These are phyloP conservation scores for Notamacropus eugenii DNA, from an alignment of 2,797 vertebrate genomes.

Conservation along the genomic window DNA sequence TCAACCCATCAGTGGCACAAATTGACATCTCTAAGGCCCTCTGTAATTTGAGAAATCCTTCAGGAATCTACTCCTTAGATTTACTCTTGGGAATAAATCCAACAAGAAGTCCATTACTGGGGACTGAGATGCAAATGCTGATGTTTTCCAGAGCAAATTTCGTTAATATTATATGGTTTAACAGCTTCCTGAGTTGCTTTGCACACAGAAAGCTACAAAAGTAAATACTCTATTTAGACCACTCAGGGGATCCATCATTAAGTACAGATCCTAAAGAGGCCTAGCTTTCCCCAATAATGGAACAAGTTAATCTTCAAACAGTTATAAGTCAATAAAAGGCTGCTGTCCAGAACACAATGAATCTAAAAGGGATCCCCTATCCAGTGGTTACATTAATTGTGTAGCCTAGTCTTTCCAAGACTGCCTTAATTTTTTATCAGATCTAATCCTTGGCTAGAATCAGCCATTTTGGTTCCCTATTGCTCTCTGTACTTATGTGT, in stretches of 20 bases:
- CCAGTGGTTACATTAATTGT: slow-evolving; percentile 98
- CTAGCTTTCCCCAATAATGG: slow-evolving; percentile 99
- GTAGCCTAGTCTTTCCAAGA: slow-evolving; percentile 95
- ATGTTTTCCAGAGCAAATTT: slow-evolving; percentile 98
- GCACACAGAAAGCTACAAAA: slow-evolving; percentile 99
- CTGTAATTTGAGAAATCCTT: slow-evolving; percentile 97
- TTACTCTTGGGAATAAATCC: slow-evolving; percentile 99
- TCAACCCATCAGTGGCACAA: slow-evolving; percentile 97
- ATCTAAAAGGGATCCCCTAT: slow-evolving; percentile 95
- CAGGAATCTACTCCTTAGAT: slow-evolving; percentile 98
- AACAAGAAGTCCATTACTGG: slow-evolving; percentile 98
- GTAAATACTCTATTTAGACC: slow-evolving; percentile 99
- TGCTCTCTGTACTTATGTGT: slow-evolving; percentile 98
- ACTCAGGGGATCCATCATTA: slow-evolving; percentile 99
- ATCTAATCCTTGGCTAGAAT: slow-evolving; percentile 96
- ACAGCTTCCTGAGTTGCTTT: slow-evolving; percentile 98
- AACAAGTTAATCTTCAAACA: slow-evolving; percentile 99
- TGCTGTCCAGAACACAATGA: slow-evolving; percentile 92
- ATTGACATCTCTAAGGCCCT: slow-evolving; percentile 98
- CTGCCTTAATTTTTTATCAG: slow-evolving; percentile 96
- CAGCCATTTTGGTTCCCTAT: slow-evolving; percentile 96
- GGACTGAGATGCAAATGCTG: slow-evolving; percentile 97
- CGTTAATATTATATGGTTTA: slow-evolving; percentile 97
- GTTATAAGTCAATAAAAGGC: slow-evolving; percentile 95
- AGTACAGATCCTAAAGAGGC: slow-evolving; percentile 97